These are phyloP conservation scores for Tachina fera DNA, from an alignment of 2,888 invertebrate species.

Conservation along the genomic window DNA sequence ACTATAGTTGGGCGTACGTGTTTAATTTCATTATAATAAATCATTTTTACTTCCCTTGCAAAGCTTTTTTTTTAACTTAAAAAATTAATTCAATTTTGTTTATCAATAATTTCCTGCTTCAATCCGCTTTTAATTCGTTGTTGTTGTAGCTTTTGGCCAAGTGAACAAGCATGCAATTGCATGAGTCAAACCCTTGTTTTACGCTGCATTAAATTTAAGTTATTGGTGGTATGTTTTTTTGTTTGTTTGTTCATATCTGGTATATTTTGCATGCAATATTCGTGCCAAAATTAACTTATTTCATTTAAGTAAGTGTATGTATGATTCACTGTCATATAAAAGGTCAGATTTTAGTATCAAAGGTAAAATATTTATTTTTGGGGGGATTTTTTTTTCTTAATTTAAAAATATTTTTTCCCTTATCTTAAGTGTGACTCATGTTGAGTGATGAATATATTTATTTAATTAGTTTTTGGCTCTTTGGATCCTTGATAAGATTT, in stretches of 20 bases:
- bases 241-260: neutral
- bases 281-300: conserved; percentile 39
- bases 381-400: neutral
- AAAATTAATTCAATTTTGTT: conserved; percentile 49
- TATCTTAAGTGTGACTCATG: conserved; percentile 39
- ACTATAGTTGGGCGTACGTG: neutral
- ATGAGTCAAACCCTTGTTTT: conserved; percentile 55
- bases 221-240: neutral
- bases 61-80: neutral
- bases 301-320: neutral
- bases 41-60: neutral
- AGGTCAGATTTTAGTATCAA: conserved; percentile 9
- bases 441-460: neutral
- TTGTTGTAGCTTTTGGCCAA: neutral
- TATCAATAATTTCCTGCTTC: conserved; percentile 52
- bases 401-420: neutral
- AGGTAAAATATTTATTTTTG: conserved; percentile 1
- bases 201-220: conserved; percentile 34
- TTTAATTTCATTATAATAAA: conserved; percentile 38
- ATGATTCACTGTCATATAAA: conserved; percentile 52
- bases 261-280: conserved; percentile 51
- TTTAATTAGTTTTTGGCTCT: neutral
- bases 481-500: neutral
- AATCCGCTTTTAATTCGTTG: neutral
- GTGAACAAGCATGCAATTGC: conserved; percentile 57